Base-by-base conservation (phyloP, 2,113 vertebrate species). In the Cacatua alba region DNA sequence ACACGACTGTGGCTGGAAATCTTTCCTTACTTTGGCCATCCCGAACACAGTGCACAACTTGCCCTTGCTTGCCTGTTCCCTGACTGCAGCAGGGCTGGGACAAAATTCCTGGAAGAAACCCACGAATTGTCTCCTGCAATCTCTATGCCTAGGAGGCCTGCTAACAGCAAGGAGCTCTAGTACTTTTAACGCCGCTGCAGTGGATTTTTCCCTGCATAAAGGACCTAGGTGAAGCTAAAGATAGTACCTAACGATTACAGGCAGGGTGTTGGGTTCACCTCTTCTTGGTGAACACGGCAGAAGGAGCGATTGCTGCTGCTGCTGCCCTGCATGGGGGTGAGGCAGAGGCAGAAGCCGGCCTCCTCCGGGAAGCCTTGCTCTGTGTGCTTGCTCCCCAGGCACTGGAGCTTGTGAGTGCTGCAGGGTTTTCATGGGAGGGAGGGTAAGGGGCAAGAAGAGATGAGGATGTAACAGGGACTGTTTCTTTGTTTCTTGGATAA, bases 21-120 rank as follows among this genome's bases (percentile, higher is more conserved):
- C 10, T 10, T 52, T n/a, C 64, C 20, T 71, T 11, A 3, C 0
- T 6, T 15, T 33, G n/a, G 29, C 72, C 48, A 11, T 28, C n/a
- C 68, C 3, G 2, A 41, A 29, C 1, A 3, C 31, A 41, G 24
- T 1, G 31, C 33, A 6, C 57, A 48, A 2, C 9, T 77, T 2
- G 1, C 28, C 49, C 49, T 70, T 33, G 67, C 31, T 43, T 17
- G 29, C 49, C 0, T 2, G 8, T 10, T 80, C 41, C 62, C 49
- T 0, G 8, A 6, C 69, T 69, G 74, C 64, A 25, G 5, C 0
- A 7, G 46, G 59, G 72, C 83, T 41, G 81, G 62, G 72, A 23
- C 7, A 18, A 60, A 18, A 41, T 48, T 90, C 78, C 72, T 70
- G 48, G 57, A 67, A 75, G 33, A 86, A 71, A 78, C 18, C 39